Percentiles rank a stretch among this genome's conserved stretches.
Conservation (phyloP, 2,113 vertebrate genomes). For the Casuarius casuarius region DNA sequence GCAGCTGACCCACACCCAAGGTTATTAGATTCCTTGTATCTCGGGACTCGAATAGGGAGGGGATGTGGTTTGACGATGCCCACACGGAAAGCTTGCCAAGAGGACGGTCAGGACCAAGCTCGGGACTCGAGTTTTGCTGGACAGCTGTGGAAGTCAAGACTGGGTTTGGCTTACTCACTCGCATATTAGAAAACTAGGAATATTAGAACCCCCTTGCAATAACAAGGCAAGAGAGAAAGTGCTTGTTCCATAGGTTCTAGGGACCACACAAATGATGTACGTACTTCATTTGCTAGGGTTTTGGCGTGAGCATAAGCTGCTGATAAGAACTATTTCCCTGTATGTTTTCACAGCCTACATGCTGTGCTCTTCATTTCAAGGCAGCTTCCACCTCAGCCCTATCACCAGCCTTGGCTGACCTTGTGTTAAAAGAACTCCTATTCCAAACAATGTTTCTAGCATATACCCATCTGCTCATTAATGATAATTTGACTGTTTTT, state of each 20-base stretch:
- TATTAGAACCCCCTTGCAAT: not conserved
- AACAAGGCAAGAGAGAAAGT: not conserved
- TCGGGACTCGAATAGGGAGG: not conserved
- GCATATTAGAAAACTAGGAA: not conserved
- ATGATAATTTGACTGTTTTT: not conserved
- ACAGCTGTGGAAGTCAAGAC: not conserved
- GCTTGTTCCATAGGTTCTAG: not conserved
- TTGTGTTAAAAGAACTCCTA: not conserved
- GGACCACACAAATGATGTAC: not conserved
- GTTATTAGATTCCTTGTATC: too few relatives aligned
- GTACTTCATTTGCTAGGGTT: not conserved
- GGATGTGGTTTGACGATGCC: not conserved
- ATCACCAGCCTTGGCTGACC: not conserved
- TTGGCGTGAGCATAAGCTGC: not conserved
- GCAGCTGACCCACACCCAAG: too few relatives aligned
- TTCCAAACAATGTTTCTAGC: not conserved
- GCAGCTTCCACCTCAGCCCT: not conserved
- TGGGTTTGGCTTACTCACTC: not conserved
- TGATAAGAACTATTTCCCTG: not conserved
- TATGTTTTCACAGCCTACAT: not conserved
- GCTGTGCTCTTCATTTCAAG: not conserved
- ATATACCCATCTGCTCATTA: not conserved
- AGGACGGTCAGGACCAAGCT: not conserved
- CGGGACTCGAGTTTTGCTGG: too few relatives aligned
- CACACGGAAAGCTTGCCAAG: not conserved